Evolutionary conservation across 2,113 vertebrate species (phyloP).

Genomic region (Zingel zingel): DNA sequence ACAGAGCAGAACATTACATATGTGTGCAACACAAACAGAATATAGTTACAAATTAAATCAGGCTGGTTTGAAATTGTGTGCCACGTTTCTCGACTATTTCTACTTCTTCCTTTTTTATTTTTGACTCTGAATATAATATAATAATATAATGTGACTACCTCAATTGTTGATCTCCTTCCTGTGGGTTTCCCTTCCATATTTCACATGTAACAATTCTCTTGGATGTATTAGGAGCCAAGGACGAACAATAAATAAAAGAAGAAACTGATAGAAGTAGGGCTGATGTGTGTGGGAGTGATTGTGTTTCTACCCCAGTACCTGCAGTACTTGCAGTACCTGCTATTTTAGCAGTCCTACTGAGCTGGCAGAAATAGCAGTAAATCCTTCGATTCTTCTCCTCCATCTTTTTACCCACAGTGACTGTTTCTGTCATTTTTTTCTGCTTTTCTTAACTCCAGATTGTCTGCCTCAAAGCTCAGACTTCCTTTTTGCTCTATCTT

Average conservation of each 20-base stretch:
- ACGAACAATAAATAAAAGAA: conserved; percentile 70
- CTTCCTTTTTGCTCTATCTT: conserved; percentile 25
- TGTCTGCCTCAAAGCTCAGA: conserved; percentile 36
- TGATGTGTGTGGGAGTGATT: conserved; percentile 46
- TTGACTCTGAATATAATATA: conserved; percentile 48
- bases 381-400: conserved; percentile 44
- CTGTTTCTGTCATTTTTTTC: conserved; percentile 33
- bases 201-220: conserved; percentile 52
- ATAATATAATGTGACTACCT: conserved; percentile 48
- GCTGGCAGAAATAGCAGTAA: conserved; percentile 50
- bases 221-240: conserved; percentile 36
- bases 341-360: conserved; percentile 44
- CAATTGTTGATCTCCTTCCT: conserved; percentile 68
- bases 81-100: background rate
- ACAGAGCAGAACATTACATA: background rate
- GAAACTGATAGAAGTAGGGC: conserved; percentile 40
- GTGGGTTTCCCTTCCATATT: conserved; percentile 32
- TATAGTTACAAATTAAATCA: conserved; percentile 1
- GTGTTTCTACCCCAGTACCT: conserved; percentile 26
- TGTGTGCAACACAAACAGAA: background rate
- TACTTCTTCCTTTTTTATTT: conserved; percentile 19
- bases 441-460: conserved; percentile 35
- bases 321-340: conserved; percentile 39
- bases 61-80: conserved; percentile 9
- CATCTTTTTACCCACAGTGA: conserved; percentile 31